These are phyloP conservation scores for Psilopogon haemacephalus DNA, from an alignment of 2,113 vertebrate species.

Conservation along the genomic window DNA sequence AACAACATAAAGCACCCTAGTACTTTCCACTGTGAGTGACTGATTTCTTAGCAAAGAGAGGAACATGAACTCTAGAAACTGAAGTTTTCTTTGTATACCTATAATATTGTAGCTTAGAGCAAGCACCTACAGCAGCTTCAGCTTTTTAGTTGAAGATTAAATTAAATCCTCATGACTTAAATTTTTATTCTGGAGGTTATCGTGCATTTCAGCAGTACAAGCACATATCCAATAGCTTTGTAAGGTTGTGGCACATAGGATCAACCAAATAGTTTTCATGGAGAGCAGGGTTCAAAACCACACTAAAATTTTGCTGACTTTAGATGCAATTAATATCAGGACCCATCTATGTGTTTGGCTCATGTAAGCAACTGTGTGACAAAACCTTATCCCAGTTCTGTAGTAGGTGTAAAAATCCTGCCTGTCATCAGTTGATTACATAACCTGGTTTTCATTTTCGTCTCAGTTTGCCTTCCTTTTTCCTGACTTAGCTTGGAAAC, in stretches of 20 bases:
- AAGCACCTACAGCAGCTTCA: not conserved
- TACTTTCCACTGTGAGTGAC: not conserved
- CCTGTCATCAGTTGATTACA: not conserved
- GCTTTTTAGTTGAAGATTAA: not conserved
- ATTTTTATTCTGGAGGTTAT: not conserved
- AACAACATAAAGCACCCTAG: not conserved
- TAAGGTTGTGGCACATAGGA: not conserved
- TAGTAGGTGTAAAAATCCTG: not conserved
- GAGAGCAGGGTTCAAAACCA: not conserved
- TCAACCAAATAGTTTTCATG: not conserved
- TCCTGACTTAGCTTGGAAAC: not conserved
- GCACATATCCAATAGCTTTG: accelerated
- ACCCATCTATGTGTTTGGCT: not conserved
- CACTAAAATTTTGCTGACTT: not conserved
- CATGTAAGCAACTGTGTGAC: not conserved
- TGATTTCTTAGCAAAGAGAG: not conserved
- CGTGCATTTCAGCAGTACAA: not conserved
- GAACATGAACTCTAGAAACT: not conserved
- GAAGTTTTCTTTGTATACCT: not conserved
- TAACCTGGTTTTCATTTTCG: not conserved
- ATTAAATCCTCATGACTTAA: not conserved
- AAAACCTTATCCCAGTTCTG: not conserved
- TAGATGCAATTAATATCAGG: not conserved
- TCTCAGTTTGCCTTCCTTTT: not conserved
- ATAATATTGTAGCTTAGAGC: not conserved